A percentile compares a stretch with the other conserved stretches of the same genome.
Evolutionary conservation across 1,140 invertebrate species (phyloP).

Genomic region (Wasmannia auropunctata): DNA sequence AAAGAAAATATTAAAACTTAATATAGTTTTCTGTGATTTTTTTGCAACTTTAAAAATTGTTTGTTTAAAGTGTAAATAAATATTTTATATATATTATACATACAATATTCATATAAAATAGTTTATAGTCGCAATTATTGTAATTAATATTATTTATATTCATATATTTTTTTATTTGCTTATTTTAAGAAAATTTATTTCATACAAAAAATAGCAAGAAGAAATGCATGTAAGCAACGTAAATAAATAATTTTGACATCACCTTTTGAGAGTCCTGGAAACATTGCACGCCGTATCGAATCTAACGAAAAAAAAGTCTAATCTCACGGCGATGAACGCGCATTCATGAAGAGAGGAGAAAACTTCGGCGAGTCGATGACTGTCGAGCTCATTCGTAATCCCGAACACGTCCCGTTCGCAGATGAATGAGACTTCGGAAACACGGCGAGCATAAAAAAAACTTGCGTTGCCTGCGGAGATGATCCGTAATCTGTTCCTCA

Average conservation of each 20-base stretch:
- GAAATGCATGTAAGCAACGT: background rate
- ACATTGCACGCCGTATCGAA: background rate
- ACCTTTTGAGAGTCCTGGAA: background rate
- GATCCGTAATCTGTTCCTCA: slow-evolving; percentile 71
- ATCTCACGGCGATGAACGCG: background rate
- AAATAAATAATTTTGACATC: background rate
- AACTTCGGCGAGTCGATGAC: slow-evolving; percentile 27
- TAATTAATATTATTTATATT: background rate
- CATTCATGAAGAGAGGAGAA: slow-evolving; percentile 2
- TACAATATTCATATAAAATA: background rate
- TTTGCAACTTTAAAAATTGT: background rate
- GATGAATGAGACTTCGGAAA: slow-evolving; percentile 73
- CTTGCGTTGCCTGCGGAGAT: slow-evolving; percentile 29
- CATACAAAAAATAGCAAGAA: background rate
- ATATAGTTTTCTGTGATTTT: background rate
- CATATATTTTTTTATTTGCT: background rate
- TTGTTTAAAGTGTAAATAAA: background rate
- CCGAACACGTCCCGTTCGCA: slow-evolving; percentile 57
- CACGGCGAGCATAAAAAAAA: slow-evolving; percentile 72
- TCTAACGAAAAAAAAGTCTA: background rate
- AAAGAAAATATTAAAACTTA: background rate
- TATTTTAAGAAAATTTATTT: background rate
- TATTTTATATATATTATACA: background rate
- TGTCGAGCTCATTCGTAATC: slow-evolving; percentile 58
- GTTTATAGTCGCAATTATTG: background rate